Evolutionary conservation across 2,113 vertebrate genomes (phyloP).

Genomic region (Xerus inauris): DNA sequence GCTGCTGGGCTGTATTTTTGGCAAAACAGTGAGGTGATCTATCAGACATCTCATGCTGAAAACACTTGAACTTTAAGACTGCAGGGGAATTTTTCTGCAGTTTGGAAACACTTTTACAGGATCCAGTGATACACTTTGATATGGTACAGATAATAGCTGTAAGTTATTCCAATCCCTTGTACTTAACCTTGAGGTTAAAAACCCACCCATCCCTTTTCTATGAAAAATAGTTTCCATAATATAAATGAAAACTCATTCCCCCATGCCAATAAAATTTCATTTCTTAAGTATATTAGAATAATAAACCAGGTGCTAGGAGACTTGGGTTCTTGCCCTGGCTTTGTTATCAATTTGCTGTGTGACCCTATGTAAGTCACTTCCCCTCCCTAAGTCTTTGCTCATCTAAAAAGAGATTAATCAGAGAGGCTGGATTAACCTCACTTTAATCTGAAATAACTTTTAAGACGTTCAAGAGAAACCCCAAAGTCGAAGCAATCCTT

Average conservation of each 20-base stretch:
- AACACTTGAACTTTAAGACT: neutral
- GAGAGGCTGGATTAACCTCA: neutral
- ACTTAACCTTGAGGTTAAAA: neutral
- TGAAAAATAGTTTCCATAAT: neutral
- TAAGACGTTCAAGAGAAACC: neutral
- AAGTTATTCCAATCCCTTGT: neutral
- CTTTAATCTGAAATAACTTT: constrained; percentile 49
- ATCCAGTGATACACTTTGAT: neutral
- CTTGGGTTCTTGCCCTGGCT: neutral
- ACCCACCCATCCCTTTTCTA: neutral
- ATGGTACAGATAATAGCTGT: neutral
- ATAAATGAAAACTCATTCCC: neutral
- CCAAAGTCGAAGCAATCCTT: neutral
- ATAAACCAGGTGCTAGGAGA: neutral
- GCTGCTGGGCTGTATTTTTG: constrained; percentile 2
- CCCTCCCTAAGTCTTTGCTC: neutral
- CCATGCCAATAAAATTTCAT: neutral
- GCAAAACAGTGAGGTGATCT: neutral
- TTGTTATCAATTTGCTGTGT: neutral
- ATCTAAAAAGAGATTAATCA: neutral
- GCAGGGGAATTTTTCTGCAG: neutral
- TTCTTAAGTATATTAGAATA: neutral
- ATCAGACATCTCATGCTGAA: constrained; percentile 15
- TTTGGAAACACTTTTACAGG: neutral
- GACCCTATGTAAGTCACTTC: neutral